A percentile compares a stretch with the other conserved stretches of the same genome.
These are phyloP conservation scores for Vimba vimba DNA, from an alignment of 2,113 vertebrate species.

Conservation along the genomic window DNA sequence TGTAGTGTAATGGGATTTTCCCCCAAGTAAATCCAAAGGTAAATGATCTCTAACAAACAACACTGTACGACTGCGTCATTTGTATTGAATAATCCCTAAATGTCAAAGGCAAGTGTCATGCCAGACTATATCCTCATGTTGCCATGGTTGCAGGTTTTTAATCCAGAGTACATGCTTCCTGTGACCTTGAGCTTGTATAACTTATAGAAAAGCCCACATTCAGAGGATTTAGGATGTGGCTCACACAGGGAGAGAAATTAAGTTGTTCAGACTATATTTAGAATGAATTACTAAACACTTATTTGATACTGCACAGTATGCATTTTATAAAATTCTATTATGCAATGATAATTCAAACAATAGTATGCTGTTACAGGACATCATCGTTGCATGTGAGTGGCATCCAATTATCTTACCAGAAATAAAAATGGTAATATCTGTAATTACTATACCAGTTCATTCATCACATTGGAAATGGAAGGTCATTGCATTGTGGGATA, in stretches of 20 bases:
- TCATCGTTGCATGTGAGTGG: background rate
- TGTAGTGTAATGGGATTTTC: background rate
- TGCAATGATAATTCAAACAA: background rate
- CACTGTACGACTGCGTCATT: background rate
- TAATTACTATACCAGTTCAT: background rate
- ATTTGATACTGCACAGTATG: background rate
- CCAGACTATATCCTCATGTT: conserved; percentile 48
- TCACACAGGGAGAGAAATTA: background rate
- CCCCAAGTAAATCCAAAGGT: background rate
- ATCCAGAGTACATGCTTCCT: conserved; percentile 61
- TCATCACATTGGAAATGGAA: background rate
- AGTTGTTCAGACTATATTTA: background rate
- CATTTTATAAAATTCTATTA: background rate
- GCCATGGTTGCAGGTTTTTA: conserved; percentile 51
- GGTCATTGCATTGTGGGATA: background rate
- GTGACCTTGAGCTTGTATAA: conserved; percentile 24
- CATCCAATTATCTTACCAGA: background rate
- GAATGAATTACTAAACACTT: background rate
- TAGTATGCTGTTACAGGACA: background rate
- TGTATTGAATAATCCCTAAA: conserved; percentile 56
- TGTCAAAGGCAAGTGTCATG: conserved; percentile 51
- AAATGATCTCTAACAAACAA: background rate
- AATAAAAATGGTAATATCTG: background rate
- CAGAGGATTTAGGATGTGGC: background rate
- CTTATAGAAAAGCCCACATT: background rate